phyloP scores from a whole-genome alignment of 2,113 vertebrate genomes.

The Nymphicus hollandicus region DNA sequence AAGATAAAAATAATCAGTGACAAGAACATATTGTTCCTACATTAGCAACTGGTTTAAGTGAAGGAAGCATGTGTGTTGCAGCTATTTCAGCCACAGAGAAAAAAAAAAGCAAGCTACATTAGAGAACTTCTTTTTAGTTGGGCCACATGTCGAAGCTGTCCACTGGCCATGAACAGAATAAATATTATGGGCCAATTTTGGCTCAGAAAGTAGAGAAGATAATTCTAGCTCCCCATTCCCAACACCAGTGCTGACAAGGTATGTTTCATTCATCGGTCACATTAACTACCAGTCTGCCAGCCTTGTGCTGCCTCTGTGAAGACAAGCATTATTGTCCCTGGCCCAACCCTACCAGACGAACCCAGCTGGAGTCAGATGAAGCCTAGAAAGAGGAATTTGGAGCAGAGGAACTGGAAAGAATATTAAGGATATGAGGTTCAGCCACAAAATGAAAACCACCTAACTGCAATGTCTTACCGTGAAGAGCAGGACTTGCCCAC shows the following conservation, averaged over 20 bases:
- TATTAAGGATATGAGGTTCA: not conserved
- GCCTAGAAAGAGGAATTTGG: not conserved
- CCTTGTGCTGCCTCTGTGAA: not conserved
- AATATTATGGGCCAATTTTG: not conserved
- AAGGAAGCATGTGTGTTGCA: not conserved
- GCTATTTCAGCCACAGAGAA: not conserved
- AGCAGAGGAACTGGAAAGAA: not conserved
- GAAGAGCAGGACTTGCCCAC: not conserved
- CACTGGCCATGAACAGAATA: not conserved
- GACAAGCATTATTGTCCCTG: not conserved
- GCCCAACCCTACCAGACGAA: not conserved
- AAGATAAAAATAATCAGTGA: not conserved
- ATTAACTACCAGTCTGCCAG: not conserved
- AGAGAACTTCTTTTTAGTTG: not conserved
- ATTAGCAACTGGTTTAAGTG: not conserved
- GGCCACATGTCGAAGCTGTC: not conserved
- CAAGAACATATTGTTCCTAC: not conserved
- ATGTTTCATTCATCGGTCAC: not conserved
- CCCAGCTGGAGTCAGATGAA: not conserved
- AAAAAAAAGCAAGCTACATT: not conserved
- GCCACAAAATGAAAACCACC: not conserved
- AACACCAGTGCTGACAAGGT: not conserved
- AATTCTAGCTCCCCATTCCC: not conserved
- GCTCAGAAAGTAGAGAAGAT: not conserved
- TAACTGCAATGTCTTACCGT: not conserved